These are phyloP conservation scores for Paraplagusia blochii DNA, from an alignment of 2,113 vertebrate species.

Conservation along the genomic window DNA sequence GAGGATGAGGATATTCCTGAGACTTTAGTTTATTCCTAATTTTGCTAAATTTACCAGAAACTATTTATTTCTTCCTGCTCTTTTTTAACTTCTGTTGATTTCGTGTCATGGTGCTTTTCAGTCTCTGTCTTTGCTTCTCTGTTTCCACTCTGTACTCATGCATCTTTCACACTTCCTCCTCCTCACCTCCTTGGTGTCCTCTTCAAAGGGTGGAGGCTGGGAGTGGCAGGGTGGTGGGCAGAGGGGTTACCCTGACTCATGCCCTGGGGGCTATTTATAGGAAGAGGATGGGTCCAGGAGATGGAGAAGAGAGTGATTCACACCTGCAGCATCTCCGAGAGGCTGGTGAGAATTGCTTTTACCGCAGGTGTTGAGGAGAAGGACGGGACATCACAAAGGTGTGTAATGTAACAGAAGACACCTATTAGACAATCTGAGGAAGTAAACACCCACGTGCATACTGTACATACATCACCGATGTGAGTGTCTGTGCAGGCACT, in stretches of 20 bases:
- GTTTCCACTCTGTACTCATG: slow-evolving; percentile 3
- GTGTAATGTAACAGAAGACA: slow-evolving; percentile 54
- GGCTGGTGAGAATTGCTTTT: slow-evolving; percentile 65
- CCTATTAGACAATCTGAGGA: slow-evolving; percentile 35
- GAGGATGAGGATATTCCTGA: no score
- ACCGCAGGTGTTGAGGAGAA: slow-evolving; percentile 38
- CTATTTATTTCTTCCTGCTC: no score
- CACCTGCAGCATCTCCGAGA: slow-evolving; percentile 45
- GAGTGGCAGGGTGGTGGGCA: slow-evolving; percentile 7
- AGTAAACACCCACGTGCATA: slow-evolving; percentile 27
- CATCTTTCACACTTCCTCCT: slow-evolving; percentile 5
- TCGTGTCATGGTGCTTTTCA: slow-evolving; percentile 20
- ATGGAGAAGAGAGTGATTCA: slow-evolving; percentile 61
- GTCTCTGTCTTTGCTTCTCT: slow-evolving; percentile 1
- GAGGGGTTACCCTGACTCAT: slow-evolving; percentile 34
- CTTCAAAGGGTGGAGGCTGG: slow-evolving; percentile 6
- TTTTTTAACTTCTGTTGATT: slow-evolving; percentile 27
- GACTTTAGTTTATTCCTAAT: no score
- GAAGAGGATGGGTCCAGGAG: background rate
- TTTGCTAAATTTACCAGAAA: no score
- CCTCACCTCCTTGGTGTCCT: slow-evolving; percentile 3
- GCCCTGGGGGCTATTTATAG: slow-evolving; percentile 39
- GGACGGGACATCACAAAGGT: slow-evolving; percentile 48
- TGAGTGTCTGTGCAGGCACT: slow-evolving; percentile 36
- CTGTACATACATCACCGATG: slow-evolving; percentile 17